phyloP scores from a whole-genome alignment of 1,140 invertebrate species.

The Drusus annulatus region DNA sequence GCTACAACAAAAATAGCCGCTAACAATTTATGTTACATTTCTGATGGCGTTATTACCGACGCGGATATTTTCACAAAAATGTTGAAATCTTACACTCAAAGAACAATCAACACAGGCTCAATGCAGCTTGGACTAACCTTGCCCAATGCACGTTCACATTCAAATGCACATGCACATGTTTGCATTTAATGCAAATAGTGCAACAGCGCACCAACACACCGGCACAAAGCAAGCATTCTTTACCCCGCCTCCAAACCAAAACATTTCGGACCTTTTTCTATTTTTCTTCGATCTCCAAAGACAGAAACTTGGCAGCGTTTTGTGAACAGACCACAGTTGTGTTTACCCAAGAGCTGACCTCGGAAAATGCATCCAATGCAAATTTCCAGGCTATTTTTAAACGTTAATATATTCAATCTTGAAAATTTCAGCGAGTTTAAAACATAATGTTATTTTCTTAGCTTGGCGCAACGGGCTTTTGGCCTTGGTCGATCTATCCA shows the following conservation, averaged over 20 bases:
- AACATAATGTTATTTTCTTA: slow-evolving; percentile 2
- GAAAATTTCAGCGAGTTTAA: neutral
- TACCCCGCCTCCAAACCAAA: slow-evolving; percentile 4
- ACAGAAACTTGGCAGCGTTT: slow-evolving; percentile 28
- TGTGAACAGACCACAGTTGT: slow-evolving; percentile 8
- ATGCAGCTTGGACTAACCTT: no score
- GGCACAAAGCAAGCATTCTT: neutral
- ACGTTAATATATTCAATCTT: neutral
- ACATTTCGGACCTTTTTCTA: slow-evolving; percentile 4
- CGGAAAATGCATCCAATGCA: slow-evolving; percentile 30
- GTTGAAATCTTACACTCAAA: no score
- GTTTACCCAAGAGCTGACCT: slow-evolving; percentile 34
- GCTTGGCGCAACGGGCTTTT: neutral
- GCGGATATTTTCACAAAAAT: no score
- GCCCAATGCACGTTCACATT: no score
- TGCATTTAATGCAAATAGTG: no score
- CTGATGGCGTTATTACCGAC: no score
- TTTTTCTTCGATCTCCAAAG: slow-evolving; percentile 26
- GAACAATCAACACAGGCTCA: no score
- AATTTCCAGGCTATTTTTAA: slow-evolving; percentile 24
- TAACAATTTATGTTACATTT: no score
- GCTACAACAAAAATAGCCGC: no score
- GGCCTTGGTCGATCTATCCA: neutral
- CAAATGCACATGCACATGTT: no score
- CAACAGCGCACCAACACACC: neutral